Conservation (phyloP, 2,797 vertebrate genomes). For the Platyrinchus mystaceus region DNA sequence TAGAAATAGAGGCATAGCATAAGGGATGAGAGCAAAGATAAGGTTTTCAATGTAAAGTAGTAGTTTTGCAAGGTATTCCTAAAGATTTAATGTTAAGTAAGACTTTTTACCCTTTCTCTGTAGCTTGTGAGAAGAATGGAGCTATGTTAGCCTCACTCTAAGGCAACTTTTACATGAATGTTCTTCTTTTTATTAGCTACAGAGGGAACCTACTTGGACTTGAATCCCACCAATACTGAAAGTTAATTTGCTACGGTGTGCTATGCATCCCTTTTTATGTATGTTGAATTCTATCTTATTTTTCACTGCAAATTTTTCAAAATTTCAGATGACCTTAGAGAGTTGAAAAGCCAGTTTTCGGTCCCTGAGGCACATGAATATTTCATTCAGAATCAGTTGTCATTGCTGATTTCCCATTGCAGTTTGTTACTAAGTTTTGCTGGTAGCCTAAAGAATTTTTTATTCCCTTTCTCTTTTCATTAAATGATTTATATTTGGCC, state of each 20-base stretch:
- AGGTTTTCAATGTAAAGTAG: background rate
- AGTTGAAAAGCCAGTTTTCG: background rate
- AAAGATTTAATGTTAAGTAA: background rate
- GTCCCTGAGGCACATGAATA: background rate
- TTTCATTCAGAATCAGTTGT: background rate
- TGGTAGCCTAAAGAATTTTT: constrained; percentile 2
- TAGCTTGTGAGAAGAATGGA: background rate
- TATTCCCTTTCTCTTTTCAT: background rate
- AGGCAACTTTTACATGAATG: background rate
- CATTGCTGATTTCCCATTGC: background rate
- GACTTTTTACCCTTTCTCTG: background rate
- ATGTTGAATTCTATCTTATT: background rate
- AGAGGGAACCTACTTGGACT: background rate
- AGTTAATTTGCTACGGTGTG: background rate
- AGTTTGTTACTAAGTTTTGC: background rate
- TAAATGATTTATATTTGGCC: background rate
- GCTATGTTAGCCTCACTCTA: background rate
- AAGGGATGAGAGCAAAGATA: background rate
- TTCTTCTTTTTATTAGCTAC: background rate
- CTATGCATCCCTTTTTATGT: background rate
- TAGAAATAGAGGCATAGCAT: background rate
- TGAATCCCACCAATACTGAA: background rate
- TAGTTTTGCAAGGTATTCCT: background rate
- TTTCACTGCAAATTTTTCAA: background rate
- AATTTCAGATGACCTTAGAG: background rate